Evolutionary conservation across 2,888 invertebrate species (phyloP), one percentile per base, ranked within the genome.

Genomic region (Volucella zonaria): DNA sequence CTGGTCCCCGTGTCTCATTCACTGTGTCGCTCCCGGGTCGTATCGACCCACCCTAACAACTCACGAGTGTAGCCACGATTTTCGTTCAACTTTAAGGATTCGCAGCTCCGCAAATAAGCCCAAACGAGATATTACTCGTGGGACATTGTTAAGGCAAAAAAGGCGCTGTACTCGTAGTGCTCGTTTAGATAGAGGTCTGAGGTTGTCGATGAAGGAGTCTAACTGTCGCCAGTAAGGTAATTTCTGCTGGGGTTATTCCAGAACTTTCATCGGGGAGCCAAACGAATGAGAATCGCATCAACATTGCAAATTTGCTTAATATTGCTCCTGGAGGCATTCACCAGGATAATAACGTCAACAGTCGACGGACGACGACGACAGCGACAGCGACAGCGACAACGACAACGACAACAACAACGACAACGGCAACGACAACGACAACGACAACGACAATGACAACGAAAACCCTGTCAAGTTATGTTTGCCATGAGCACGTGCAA

Each of bases 281-380:
- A 76, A 76, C 38, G 73, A 79, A 79, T 66, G 67, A 66, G 59
- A 66, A 52, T 73, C 73, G 43, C 67, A 79, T 79, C 71, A 73
- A 67, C 79, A 66, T 67, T 73, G 59, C 73, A 73, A 79, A 79
- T 79, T 73, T 73, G 64, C 66, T 79, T 79, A 73, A 73, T 59
- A 73, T 79, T 59, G 51, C 78, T 73, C 78, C 71, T 73, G 78
- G 51, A 70, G 73, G 73, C 66, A 79, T 79, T 73, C 59, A 45
- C 52, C 52, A 23, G 73, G 73, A 73, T 79, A 73, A 79, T 62
- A 71, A 70, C 49, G 62, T 56, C 62, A 52, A 59, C 52, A 40
- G 51, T 64, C 15, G 47, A 38, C 43, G 18, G 59, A 40, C 59
- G 12, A 10, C 18, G 31, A 23, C 43, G 40, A 42, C 23, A 23